Evolutionary conservation across 1,140 invertebrate genomes (phyloP).

Genomic region (Drosophila kohkoa): DNA sequence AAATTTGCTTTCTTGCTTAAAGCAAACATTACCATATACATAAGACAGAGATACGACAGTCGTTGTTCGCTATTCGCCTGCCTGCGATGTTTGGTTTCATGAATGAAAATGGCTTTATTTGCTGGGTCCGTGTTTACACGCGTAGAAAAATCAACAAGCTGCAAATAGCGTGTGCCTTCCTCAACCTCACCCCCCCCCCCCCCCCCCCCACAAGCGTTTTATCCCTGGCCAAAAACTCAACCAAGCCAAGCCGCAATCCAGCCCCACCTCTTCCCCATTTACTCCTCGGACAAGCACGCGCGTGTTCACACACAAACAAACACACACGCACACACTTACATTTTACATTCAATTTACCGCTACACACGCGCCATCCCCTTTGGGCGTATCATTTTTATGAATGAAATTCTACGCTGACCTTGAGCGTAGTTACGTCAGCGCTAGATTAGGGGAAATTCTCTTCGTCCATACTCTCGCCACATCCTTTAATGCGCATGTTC

Average conservation of each 20-base stretch:
- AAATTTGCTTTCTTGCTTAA: constrained; percentile 12
- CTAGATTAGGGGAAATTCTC: constrained; percentile 42
- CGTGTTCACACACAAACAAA: constrained; percentile 55
- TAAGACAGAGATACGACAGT: background rate
- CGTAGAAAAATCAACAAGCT: constrained; percentile 80
- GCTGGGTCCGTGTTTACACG: constrained; percentile 69
- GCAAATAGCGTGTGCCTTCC: constrained; percentile 51
- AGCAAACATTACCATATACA: background rate
- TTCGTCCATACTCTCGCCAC: too few species aligned
- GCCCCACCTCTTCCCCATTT: background rate
- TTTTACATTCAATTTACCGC: constrained; percentile 27
- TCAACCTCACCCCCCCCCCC: constrained; percentile 28
- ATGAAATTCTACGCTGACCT: constrained; percentile 82
- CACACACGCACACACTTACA: constrained; percentile 9
- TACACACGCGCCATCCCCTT: constrained; percentile 36
- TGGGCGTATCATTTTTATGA: constrained; percentile 73
- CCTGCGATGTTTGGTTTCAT: constrained; percentile 15
- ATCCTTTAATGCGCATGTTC: constrained; percentile 20
- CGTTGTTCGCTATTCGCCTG: background rate
- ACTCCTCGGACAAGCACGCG: constrained; percentile 48
- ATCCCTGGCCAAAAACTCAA: background rate
- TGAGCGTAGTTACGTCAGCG: constrained; percentile 77
- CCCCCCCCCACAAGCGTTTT: constrained; percentile 26
- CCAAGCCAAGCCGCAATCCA: constrained; percentile 1
- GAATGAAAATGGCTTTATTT: constrained; percentile 69